Percentiles rank a stretch among this genome's conserved stretches.
Evolutionary conservation across 2,113 vertebrate genomes (phyloP).

Genomic region (Serinus canaria): DNA sequence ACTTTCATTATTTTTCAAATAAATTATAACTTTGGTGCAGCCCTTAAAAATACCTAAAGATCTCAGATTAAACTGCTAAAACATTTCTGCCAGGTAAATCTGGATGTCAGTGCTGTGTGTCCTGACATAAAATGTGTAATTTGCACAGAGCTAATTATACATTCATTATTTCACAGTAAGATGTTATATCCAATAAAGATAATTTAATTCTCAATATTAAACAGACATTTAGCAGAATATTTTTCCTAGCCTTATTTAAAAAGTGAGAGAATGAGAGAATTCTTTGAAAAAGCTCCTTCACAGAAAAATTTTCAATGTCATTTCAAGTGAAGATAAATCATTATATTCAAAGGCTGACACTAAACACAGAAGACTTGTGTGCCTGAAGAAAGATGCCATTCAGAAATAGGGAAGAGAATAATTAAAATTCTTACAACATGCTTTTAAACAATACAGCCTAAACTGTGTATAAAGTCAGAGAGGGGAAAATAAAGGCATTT

Average conservation of each 20-base stretch:
- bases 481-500: neutral
- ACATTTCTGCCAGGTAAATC: neutral
- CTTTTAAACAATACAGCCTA: slow-evolving; percentile 37
- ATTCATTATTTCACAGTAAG: neutral
- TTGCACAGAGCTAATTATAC: rapidly evolving
- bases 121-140: neutral
- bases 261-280: neutral
- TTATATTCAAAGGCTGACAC: slow-evolving; percentile 11
- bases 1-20: neutral
- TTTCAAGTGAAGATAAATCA: slow-evolving; percentile 11
- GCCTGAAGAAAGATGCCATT: slow-evolving; percentile 16
- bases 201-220: neutral
- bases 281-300: neutral
- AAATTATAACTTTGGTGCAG: neutral
- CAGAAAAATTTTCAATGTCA: neutral
- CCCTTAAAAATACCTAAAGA: neutral
- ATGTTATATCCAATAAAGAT: neutral
- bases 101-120: neutral
- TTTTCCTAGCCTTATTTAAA: neutral
- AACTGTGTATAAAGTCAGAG: neutral
- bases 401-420: slow-evolving; percentile 19
- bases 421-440: slow-evolving; percentile 41
- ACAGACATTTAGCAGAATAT: neutral
- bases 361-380: slow-evolving; percentile 28
- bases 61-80: neutral